Conservation (phyloP, 2,113 vertebrate genomes). For the Anoura caudifer region DNA sequence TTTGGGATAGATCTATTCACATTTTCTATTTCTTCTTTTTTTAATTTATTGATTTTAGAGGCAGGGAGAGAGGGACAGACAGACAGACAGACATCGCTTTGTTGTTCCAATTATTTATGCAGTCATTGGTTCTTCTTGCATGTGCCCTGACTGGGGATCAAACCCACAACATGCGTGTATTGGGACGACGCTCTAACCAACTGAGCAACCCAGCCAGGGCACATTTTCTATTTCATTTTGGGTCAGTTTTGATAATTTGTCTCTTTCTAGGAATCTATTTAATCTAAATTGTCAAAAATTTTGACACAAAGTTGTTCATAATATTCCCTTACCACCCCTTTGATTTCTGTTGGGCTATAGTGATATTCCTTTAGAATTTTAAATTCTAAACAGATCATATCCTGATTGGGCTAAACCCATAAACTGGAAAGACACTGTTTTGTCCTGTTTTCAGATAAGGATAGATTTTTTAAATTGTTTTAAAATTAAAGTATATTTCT, state of each 20-base stretch:
- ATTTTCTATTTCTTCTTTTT: background rate
- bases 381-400: background rate
- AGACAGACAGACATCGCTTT: no score
- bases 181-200: no score
- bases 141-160: no score
- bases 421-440: background rate
- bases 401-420: background rate
- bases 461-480: background rate
- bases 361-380: background rate
- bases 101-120: no score
- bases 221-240: background rate
- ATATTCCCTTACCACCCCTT: background rate
- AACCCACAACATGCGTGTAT: no score
- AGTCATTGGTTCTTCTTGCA: no score
- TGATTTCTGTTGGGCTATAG: background rate
- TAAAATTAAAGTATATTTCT: constrained; percentile 11
- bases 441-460: background rate
- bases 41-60: no score
- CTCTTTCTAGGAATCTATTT: background rate
- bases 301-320: background rate
- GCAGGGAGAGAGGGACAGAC: no score
- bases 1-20: background rate
- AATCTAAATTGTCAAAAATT: background rate
- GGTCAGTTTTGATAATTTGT: background rate
- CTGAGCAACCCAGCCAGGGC: no score